A percentile compares a stretch with the other conserved stretches of the same genome.
These are phyloP conservation scores for Agrotis ipsilon DNA, from an alignment of 2,888 invertebrate genomes.

Conservation along the genomic window DNA sequence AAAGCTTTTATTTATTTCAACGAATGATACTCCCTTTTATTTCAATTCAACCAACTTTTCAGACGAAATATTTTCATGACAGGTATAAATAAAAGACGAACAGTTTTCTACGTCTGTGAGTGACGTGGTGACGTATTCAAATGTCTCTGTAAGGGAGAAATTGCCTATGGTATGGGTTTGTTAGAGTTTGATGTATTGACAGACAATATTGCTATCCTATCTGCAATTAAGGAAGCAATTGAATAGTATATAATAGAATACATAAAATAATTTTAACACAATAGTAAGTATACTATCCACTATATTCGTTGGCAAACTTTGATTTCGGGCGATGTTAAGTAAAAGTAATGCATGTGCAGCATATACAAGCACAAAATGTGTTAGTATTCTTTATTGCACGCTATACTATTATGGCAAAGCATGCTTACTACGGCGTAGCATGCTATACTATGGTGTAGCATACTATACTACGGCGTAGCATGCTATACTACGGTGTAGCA, in stretches of 20 bases:
- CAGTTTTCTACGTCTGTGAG: neutral
- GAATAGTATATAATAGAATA: too few relatives aligned
- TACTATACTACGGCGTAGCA: neutral
- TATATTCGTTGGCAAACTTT: too few relatives aligned
- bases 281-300: too few relatives aligned
- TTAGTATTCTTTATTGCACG: too few relatives aligned
- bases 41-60: slow-evolving; percentile 5
- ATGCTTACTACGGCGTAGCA: too few relatives aligned
- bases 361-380: too few relatives aligned
- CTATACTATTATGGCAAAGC: too few relatives aligned
- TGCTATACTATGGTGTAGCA: neutral
- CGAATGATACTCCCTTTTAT: neutral
- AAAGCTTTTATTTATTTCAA: neutral
- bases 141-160: neutral
- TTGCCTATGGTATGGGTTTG: neutral
- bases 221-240: too few relatives aligned
- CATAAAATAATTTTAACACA: too few relatives aligned
- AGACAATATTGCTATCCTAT: neutral
- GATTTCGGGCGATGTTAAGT: too few relatives aligned
- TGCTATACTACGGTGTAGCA: neutral
- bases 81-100: slow-evolving; percentile 21
- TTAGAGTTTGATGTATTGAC: slow-evolving; percentile 2
- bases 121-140: neutral
- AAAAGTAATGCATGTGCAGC: too few relatives aligned
- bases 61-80: slow-evolving; percentile 18